Conservation (phyloP, 2,113 vertebrate species). For the Lycaon pictus region DNA sequence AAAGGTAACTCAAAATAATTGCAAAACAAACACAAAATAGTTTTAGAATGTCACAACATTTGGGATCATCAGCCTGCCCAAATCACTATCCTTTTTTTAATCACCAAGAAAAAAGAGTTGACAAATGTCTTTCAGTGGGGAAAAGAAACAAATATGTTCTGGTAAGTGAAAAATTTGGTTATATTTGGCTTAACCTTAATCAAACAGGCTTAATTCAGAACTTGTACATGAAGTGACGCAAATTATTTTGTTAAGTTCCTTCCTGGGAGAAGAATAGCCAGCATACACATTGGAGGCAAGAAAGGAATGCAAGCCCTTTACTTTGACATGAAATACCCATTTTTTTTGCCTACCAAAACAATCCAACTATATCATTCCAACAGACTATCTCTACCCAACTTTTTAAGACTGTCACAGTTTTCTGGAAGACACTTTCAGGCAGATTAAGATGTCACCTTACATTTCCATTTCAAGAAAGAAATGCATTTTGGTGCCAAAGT, state of each 20-base stretch:
- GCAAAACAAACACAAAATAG: slow-evolving; percentile 12
- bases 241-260: background rate
- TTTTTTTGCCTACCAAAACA: background rate
- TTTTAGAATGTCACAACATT: slow-evolving; percentile 10
- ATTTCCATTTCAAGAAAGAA: slow-evolving; percentile 12
- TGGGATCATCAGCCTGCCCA: background rate
- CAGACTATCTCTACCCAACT: background rate
- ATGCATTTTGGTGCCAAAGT: background rate
- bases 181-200: background rate
- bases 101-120: background rate
- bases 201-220: slow-evolving; percentile 50
- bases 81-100: slow-evolving; percentile 61
- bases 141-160: background rate
- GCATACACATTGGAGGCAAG: background rate
- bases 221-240: background rate
- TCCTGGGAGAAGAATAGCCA: background rate
- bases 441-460: background rate
- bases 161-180: background rate
- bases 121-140: slow-evolving; percentile 14
- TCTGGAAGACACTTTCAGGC: background rate
- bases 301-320: background rate
- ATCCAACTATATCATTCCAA: background rate
- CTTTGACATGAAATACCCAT: background rate
- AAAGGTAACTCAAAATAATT: slow-evolving; percentile 42
- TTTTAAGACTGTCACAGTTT: background rate